Base-by-base conservation (phyloP, 2,888 invertebrate species). In the Oligia latruncula region DNA sequence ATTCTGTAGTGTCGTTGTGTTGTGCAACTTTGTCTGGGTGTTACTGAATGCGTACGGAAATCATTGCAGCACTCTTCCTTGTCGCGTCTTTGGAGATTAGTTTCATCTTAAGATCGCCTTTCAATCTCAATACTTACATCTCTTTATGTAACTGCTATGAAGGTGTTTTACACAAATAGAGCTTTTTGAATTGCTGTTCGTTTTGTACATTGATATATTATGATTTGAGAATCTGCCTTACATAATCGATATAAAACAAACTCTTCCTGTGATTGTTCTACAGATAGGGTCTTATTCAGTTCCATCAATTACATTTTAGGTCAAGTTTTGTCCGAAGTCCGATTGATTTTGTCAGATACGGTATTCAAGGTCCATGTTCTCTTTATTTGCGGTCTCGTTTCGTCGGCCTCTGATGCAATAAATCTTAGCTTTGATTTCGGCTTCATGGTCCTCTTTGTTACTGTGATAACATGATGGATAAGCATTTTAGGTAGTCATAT, bases 331-430 rank as follows among this genome's bases (percentile, higher is more conserved):
- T 94, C 93, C 93, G 89, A 92, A 95, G 95, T 94, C 95, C 95
- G 96, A 96, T 96, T 95, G 96, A 96, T 97, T 97, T 96, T 96
- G 96, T 96, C 96, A 96, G 97, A 96, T 96, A 96, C 95, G 91
- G 93, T 93, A 93, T 93, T 96, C 97, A 97, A 97, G 97, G 97
- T 96, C 93, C 93, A 94, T 95, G 95, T 95, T 96, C 96, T 97
- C 96, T 96, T 96, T 97, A 96, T 96, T 96, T 95, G 96, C 96
- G 95, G 95, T 96, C 95, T 96, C 92, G 95, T 96, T 96, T 95
- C 94, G 95, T 93, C 93, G 96, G 95, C 94, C 96, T 96, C 95
- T 96, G 95, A 94, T 94, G 96, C 96, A 96, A 96, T 95, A 94
- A 95, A 95, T 96, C 94, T 96, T 93, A 91, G 93, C 90, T 95